Evolutionary conservation across 2,888 invertebrate genomes (phyloP).

Genomic region (Amphipyra berbera): DNA sequence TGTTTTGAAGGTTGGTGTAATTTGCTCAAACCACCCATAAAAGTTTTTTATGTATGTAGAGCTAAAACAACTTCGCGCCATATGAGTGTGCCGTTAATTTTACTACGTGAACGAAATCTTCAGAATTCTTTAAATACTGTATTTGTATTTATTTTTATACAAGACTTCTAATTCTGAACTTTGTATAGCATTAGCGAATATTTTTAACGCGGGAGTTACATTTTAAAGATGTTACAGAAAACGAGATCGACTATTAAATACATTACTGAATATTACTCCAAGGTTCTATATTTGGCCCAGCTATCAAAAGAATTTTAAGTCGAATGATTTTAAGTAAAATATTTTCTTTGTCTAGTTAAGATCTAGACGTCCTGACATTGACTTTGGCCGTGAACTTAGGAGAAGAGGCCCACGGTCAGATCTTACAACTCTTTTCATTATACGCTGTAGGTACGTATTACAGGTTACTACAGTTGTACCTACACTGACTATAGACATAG

Average conservation of each 20-base stretch:
- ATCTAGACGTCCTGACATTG: slow-evolving; percentile 28
- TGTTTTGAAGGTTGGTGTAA: slow-evolving; percentile 39
- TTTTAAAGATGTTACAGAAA: not conserved
- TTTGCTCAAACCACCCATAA: slow-evolving; percentile 44
- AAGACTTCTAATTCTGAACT: slow-evolving; percentile 4
- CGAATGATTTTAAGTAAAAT: not conserved
- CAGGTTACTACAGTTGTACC: not conserved
- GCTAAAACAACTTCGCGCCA: slow-evolving; percentile 43
- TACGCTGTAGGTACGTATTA: slow-evolving; percentile 4
- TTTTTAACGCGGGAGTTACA: not conserved
- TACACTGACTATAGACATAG: not conserved
- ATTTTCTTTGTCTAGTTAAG: slow-evolving; percentile 9
- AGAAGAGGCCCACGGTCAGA: not conserved
- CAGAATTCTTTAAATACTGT: slow-evolving; percentile 42
- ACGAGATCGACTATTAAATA: not conserved
- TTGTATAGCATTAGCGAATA: slow-evolving; percentile 6
- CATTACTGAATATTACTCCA: not conserved
- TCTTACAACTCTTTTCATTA: slow-evolving; percentile 20
- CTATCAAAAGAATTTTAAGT: not conserved
- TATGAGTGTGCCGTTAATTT: slow-evolving; percentile 44
- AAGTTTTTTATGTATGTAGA: slow-evolving; percentile 36
- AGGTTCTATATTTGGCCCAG: not conserved
- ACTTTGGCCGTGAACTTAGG: slow-evolving; percentile 33
- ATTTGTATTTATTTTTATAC: slow-evolving; percentile 33
- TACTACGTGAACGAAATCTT: slow-evolving; percentile 33